phyloP scores from a whole-genome alignment of 2,797 vertebrate genomes.

The Sebastes variabilis region DNA sequence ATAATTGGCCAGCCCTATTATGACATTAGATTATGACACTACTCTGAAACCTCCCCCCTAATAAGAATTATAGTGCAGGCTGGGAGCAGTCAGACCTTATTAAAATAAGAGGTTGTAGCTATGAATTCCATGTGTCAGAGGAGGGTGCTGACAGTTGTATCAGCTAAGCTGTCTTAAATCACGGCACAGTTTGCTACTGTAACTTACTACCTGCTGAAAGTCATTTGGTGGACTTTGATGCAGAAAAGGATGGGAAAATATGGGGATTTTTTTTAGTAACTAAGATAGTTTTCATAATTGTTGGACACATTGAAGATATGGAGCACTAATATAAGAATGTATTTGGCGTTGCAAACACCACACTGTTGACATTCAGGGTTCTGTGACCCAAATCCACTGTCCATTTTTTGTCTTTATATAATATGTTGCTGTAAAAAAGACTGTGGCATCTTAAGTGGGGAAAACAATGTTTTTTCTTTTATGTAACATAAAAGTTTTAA shows the following conservation, averaged over 20 bases:
- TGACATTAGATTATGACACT: conserved; percentile 35
- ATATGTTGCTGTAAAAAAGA: too few species aligned
- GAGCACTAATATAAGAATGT: background rate
- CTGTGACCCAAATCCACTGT: background rate
- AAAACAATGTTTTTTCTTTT: background rate
- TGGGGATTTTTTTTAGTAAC: conserved; percentile 4
- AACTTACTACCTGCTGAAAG: conserved; percentile 33
- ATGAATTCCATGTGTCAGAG: conserved; percentile 45
- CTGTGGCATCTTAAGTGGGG: too few species aligned
- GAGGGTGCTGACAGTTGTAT: conserved; percentile 38
- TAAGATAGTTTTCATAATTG: background rate
- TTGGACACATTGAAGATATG: background rate
- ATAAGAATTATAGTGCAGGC: conserved; percentile 44
- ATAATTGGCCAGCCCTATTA: conserved; percentile 43
- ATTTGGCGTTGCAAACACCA: background rate
- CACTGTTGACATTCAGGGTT: background rate
- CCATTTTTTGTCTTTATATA: background rate
- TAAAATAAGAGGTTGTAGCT: conserved; percentile 59
- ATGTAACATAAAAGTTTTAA: background rate
- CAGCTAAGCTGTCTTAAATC: conserved; percentile 58
- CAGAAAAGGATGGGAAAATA: conserved; percentile 7
- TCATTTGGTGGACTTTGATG: conserved; percentile 3
- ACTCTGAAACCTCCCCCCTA: conserved; percentile 20
- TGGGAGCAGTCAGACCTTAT: conserved; percentile 49
- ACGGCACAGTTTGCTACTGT: conserved; percentile 6